These are phyloP conservation scores for Cherax quadricarinatus DNA, from an alignment of 1,140 invertebrate genomes.

Conservation along the genomic window DNA sequence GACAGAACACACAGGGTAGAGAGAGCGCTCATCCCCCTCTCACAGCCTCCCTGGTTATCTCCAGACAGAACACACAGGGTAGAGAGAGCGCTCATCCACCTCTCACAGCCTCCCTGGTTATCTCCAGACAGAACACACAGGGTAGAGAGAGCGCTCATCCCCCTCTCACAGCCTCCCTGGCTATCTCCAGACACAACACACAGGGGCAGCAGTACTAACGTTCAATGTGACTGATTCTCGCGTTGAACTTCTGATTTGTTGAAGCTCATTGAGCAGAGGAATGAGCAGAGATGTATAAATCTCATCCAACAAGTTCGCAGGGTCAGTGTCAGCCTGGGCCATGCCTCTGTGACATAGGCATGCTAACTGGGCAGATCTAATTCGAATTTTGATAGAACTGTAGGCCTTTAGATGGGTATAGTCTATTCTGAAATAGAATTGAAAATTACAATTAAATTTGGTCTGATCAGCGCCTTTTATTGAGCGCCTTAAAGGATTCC, in stretches of 20 bases:
- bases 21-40: not conserved
- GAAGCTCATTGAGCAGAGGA: slow-evolving; percentile 56
- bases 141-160: not conserved
- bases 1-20: not conserved
- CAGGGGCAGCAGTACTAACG: slow-evolving; percentile 41
- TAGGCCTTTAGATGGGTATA: slow-evolving; percentile 28
- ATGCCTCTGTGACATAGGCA: slow-evolving; percentile 20
- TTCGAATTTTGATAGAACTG: slow-evolving; percentile 41
- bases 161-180: not conserved
- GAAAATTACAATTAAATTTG: slow-evolving; percentile 30
- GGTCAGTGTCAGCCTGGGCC: slow-evolving; percentile 50
- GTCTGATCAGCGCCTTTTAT: slow-evolving; percentile 18
- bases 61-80: slow-evolving; percentile 15
- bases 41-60: not conserved
- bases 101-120: no score
- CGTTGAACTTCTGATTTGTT: slow-evolving; percentile 38
- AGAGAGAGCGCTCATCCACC: not conserved
- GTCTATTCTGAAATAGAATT: slow-evolving; percentile 37
- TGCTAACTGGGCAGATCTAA: slow-evolving; percentile 32
- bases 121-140: no score
- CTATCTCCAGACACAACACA: slow-evolving; percentile 16
- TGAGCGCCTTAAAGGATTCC: slow-evolving; percentile 33
- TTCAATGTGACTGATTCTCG: slow-evolving; percentile 47
- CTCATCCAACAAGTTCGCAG: slow-evolving; percentile 56
- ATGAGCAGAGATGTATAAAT: slow-evolving; percentile 54